phyloP scores from a whole-genome alignment of 2,888 invertebrate species.

The Drosophila kokeensis region DNA sequence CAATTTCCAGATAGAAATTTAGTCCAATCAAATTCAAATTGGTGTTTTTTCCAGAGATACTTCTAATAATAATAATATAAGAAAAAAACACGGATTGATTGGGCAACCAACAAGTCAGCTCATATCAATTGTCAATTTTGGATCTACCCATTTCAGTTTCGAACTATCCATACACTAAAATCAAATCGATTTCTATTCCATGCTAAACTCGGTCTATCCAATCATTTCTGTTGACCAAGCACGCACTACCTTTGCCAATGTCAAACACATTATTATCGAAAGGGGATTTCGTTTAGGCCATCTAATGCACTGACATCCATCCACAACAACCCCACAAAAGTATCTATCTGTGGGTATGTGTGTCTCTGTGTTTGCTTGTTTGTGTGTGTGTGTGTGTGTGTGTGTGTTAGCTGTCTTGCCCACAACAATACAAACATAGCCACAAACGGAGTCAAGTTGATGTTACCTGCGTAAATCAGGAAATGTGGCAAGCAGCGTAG shows the following conservation, averaged over 20 bases:
- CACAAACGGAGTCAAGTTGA: conserved; percentile 59
- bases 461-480: conserved; percentile 78
- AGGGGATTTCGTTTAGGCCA: conserved; percentile 56
- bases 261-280: conserved; percentile 57
- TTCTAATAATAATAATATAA: not conserved
- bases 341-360: not conserved
- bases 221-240: conserved; percentile 66
- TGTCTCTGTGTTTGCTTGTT: conserved; percentile 15
- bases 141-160: not conserved
- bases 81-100: not conserved
- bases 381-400: conserved; percentile 12
- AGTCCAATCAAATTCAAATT: not conserved
- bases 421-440: conserved; percentile 72
- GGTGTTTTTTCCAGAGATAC: not conserved
- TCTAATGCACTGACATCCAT: conserved; percentile 68
- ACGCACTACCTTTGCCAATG: conserved; percentile 49
- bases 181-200: conserved; percentile 51
- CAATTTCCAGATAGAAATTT: not conserved
- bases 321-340: conserved; percentile 53
- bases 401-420: conserved; percentile 57
- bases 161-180: conserved; percentile 27
- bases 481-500: conserved; percentile 61
- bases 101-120: not conserved
- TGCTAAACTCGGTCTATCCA: conserved; percentile 46
- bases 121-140: not conserved